These are phyloP conservation scores for Apus apus DNA, from an alignment of 2,113 vertebrate genomes.

Conservation along the genomic window DNA sequence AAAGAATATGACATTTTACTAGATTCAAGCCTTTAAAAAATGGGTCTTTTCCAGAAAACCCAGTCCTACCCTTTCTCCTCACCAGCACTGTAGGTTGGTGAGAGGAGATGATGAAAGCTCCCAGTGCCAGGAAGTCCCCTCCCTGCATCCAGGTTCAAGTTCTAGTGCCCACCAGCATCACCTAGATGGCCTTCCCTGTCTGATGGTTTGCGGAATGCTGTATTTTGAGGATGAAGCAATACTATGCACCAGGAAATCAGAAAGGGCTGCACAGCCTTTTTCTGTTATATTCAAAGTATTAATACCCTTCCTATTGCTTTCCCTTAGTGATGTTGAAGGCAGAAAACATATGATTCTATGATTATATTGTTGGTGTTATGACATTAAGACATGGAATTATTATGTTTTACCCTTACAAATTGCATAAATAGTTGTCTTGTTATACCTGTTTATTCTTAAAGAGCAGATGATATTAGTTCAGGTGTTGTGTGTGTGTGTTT, in stretches of 20 bases:
- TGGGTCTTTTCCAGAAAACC: not conserved
- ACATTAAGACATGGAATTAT: not conserved
- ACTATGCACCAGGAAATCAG: not conserved
- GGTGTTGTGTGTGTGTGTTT: not conserved
- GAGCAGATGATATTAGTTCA: rapidly evolving
- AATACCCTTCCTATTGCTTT: not conserved
- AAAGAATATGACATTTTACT: not conserved
- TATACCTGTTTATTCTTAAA: not conserved
- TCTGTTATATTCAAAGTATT: not conserved
- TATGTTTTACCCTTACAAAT: not conserved
- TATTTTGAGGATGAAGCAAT: not conserved
- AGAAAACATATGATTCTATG: not conserved
- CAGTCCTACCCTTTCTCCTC: not conserved
- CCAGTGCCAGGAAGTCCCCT: not conserved
- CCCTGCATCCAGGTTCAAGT: not conserved
- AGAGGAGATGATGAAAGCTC: rapidly evolving
- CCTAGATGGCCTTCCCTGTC: not conserved
- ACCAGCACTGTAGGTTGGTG: not conserved
- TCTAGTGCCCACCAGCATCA: too few species aligned
- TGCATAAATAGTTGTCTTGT: not conserved
- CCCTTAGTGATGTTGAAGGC: not conserved
- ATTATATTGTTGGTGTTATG: not conserved
- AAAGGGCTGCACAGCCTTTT: not conserved
- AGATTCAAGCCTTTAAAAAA: not conserved
- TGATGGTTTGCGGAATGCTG: not conserved